Evolutionary conservation across 2,797 vertebrate species (phyloP).

Genomic region (Myotis daubentonii): DNA sequence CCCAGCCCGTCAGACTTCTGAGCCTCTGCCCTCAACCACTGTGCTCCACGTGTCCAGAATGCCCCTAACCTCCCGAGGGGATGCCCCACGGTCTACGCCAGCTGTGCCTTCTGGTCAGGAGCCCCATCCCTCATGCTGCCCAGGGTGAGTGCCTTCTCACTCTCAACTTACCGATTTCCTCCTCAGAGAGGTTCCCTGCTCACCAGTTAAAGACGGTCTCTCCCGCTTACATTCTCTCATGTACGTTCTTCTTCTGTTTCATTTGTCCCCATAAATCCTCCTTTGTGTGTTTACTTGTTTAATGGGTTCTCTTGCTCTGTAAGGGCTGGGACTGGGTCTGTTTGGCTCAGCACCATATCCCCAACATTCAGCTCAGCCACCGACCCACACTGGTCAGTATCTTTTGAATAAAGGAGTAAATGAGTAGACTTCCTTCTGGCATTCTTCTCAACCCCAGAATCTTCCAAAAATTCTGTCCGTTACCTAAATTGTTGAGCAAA

Average conservation of each 20-base stretch:
- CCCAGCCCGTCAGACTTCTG: not conserved
- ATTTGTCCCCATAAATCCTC: not conserved
- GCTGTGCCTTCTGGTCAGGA: not conserved
- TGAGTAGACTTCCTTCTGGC: not conserved
- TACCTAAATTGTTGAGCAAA: not conserved
- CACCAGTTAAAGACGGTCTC: not conserved
- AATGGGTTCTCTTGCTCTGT: not conserved
- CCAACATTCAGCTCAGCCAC: not conserved
- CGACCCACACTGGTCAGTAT: not conserved
- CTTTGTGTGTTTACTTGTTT: not conserved
- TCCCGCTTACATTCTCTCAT: not conserved
- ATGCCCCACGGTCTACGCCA: not conserved
- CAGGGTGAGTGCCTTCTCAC: not conserved
- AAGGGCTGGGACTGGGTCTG: not conserved
- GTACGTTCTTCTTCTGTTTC: not conserved
- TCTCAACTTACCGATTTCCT: not conserved
- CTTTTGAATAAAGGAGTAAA: not conserved
- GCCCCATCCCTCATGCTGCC: not conserved
- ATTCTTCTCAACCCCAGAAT: not conserved
- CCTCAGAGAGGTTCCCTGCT: not conserved
- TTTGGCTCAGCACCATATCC: not conserved
- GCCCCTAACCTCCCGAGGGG: not conserved
- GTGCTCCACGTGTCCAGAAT: not conserved
- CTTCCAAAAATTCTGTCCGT: not conserved
- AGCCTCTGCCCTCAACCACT: not conserved